Evolutionary conservation across 2,797 vertebrate genomes (phyloP), one percentile per base, ranked within the genome.

Genomic region (Loriculus beryllinus): DNA sequence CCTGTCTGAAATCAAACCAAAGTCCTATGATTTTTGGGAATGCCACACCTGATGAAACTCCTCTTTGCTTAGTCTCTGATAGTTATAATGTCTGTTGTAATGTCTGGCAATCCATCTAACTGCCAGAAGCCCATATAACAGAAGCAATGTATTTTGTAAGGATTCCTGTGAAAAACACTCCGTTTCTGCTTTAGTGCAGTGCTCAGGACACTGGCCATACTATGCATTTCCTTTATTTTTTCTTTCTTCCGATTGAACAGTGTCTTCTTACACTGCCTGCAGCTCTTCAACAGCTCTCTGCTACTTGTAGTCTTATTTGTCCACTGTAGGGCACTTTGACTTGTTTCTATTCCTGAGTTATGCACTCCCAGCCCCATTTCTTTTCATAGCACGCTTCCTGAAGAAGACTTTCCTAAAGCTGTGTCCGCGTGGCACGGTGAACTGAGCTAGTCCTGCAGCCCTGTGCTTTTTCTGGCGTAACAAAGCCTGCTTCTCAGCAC

Each of bases 321-420:
- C 69, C 11, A 2, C 28, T 54, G 21, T 47, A 26, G 2, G 7
- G 39, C 0, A 0, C 0, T 68, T 31, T 57, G 19, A 5, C n/a
- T 67, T 51, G 12, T 39, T 93, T 85, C 68, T 91, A 1, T 57
- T 78, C 52, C 68, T 20, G 51, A 64, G 7, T 12, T 54, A 23
- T 2, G 22, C 56, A 21, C 16, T 93, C 33, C 18, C 35, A 45
- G 25, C 18, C 33, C 0, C 1, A 28, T 14, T 22, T 70, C 60
- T 64, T 76, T 76, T 74, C 40, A 35, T 10, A 35, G 33, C 15
- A 42, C 0, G 0, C 18, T 76, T 88, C 69, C 59, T 35, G 31
- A 72, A 86, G 71, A 76, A 33, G 25, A 52, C 14, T 62, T 91
- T 71, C 67, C 78, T 51, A 57, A 56, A 78, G 42, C 42, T 6